Evolutionary conservation across 2,797 vertebrate genomes (phyloP).

Genomic region (Falco novaeseelandiae): DNA sequence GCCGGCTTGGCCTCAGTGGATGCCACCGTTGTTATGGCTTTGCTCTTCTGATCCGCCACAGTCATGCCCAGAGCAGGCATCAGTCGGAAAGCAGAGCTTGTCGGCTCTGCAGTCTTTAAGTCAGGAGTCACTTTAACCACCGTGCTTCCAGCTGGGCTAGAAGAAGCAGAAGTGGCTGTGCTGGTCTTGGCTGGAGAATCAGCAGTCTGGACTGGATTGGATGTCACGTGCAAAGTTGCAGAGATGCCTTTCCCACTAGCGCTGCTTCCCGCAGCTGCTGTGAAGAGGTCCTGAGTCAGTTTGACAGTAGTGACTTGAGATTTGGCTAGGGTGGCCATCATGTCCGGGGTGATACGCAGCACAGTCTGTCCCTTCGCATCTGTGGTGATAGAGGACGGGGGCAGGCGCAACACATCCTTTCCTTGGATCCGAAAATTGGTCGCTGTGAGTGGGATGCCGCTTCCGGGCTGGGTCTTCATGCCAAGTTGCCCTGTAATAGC

Average conservation of each 20-base stretch:
- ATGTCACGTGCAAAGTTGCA: conserved; percentile 90
- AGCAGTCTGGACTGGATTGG: conserved; percentile 74
- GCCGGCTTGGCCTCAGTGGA: conserved; percentile 87
- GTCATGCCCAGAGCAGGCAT: conserved; percentile 94
- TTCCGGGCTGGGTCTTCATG: conserved; percentile 84
- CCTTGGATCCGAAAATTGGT: conserved; percentile 96
- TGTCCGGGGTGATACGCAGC: conserved; percentile 95
- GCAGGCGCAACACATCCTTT: conserved; percentile 94
- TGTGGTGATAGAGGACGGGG: conserved; percentile 95
- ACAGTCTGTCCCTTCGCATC: conserved; percentile 97
- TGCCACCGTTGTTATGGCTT: conserved; percentile 81
- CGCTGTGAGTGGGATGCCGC: conserved; percentile 88
- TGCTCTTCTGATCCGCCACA: conserved; percentile 89
- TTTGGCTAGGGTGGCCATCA: conserved; percentile 98
- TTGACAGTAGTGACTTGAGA: conserved; percentile 95
- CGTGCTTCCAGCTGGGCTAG: conserved; percentile 76
- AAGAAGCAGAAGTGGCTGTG: conserved; percentile 58
- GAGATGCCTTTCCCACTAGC: conserved; percentile 89
- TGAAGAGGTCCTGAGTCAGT: conserved; percentile 94
- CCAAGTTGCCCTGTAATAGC: conserved; percentile 96
- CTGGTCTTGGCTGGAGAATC: conserved; percentile 81
- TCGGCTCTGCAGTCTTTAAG: conserved; percentile 83
- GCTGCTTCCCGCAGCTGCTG: conserved; percentile 68
- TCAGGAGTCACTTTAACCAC: conserved; percentile 85
- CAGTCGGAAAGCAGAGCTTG: conserved; percentile 87